Evolutionary conservation across 2,888 invertebrate genomes (phyloP).

Genomic region (Yponomeuta sedellus): DNA sequence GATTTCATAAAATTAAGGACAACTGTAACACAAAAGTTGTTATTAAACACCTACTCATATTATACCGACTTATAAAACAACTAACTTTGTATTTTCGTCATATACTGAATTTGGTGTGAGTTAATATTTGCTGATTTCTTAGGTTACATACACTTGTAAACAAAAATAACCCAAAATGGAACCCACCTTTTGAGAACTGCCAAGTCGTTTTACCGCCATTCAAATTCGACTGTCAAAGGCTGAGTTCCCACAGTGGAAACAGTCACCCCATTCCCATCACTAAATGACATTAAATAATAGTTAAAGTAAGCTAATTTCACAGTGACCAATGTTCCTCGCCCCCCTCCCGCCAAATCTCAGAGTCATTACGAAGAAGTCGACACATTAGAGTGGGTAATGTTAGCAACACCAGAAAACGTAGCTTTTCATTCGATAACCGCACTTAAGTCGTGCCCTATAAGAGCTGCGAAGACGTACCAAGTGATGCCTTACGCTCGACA

Average conservation of each 20-base stretch:
- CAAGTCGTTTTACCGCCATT: constrained; percentile 28
- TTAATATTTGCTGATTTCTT: not conserved
- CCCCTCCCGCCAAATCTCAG: constrained; percentile 39
- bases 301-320: constrained; percentile 61
- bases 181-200: not conserved
- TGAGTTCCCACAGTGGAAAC: constrained; percentile 54
- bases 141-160: not conserved
- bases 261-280: constrained; percentile 54
- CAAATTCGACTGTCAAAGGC: constrained; percentile 47
- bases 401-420: no score
- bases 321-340: constrained; percentile 20
- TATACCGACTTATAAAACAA: no score
- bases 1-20: no score
- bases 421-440: no score
- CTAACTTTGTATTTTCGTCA: no score
- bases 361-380: constrained; percentile 50
- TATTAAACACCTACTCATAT: no score
- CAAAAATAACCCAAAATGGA: not conserved
- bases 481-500: constrained; percentile 20
- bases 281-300: constrained; percentile 63
- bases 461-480: no score
- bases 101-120: no score
- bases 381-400: constrained; percentile 40
- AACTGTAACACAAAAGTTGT: no score
- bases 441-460: no score